Evolutionary conservation across 2,888 invertebrate genomes (phyloP), one percentile per base, ranked within the genome.

Genomic region (Tinea trinotella): DNA sequence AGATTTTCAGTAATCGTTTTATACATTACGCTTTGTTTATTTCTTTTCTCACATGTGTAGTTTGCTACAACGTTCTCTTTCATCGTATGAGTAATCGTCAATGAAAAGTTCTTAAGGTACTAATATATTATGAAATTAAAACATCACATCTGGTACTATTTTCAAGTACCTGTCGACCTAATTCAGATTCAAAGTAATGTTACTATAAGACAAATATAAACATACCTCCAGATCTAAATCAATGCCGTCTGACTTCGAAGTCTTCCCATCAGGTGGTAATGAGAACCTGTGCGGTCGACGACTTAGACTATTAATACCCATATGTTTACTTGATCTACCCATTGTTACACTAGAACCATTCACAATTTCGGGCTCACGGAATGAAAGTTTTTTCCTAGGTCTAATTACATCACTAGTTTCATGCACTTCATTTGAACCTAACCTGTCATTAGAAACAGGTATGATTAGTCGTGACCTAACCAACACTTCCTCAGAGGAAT

Each of bases 331-430:
- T n/a, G 83, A 82, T 9, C 86, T 72, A 12, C 79, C 77, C 20
- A 76, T 54, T 3, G 76, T 78, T 24, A 72, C 70, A 61, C 67
- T 74, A 15, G 70, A 68, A 56, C 50, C 19, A 54, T 68, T 72
- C 58, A 90, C 85, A 52, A 92, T 91, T 76, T 93, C 93, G 2
- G 95, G 95, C 65, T 95, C 95, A 57, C 94, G 90, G 75, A 96
- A 96, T 6, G 95, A 95, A 9, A 96, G 80, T 71, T 95, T 96
- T 73, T 96, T 96, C 54, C 94, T 87, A 0, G 94, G 94, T 62
- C 91, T 84, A 66, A 89, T 91, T 61, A 70, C 69, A 66, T 89
- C 91, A 61, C 70, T 70, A 18, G 62, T 57, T 50, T 85, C 86
- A 48, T 66, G 74, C 17, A 68, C 60, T 34, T 83, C 83, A 59